These are phyloP conservation scores for Ommatoiulus sabulosus DNA, from an alignment of 2,888 invertebrate species.

Conservation along the genomic window DNA sequence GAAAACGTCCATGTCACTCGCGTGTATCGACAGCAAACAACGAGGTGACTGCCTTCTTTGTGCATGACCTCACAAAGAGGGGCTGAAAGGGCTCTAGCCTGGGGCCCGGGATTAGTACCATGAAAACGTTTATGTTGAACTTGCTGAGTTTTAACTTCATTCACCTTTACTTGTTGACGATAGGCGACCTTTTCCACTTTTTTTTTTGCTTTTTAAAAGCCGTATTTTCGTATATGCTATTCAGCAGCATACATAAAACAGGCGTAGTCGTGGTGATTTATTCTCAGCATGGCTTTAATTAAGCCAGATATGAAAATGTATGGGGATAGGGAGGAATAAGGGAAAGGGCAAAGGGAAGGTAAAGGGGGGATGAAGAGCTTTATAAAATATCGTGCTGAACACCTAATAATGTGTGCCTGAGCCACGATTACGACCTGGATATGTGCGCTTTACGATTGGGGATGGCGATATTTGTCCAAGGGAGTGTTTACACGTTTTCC, in stretches of 20 bases:
- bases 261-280: neutral
- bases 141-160: too few relatives aligned
- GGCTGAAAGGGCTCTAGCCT: too few relatives aligned
- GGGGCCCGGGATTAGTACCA: too few relatives aligned
- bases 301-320: slow-evolving; percentile 12
- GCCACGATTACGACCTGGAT: slow-evolving; percentile 34
- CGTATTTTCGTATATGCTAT: too few relatives aligned
- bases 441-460: neutral
- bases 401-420: neutral
- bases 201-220: too few relatives aligned
- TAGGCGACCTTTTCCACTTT: too few relatives aligned
- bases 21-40: too few relatives aligned
- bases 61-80: too few relatives aligned
- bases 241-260: neutral
- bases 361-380: neutral
- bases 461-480: slow-evolving; percentile 37
- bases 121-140: too few relatives aligned
- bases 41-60: too few relatives aligned
- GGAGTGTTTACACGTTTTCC: slow-evolving; percentile 43
- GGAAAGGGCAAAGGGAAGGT: neutral
- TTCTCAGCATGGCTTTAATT: slow-evolving; percentile 3
- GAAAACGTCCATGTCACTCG: too few relatives aligned
- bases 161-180: too few relatives aligned
- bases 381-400: slow-evolving; percentile 34
- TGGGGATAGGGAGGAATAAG: neutral